phyloP scores from a whole-genome alignment of 1,140 invertebrate species.

The Uloborus diversus region DNA sequence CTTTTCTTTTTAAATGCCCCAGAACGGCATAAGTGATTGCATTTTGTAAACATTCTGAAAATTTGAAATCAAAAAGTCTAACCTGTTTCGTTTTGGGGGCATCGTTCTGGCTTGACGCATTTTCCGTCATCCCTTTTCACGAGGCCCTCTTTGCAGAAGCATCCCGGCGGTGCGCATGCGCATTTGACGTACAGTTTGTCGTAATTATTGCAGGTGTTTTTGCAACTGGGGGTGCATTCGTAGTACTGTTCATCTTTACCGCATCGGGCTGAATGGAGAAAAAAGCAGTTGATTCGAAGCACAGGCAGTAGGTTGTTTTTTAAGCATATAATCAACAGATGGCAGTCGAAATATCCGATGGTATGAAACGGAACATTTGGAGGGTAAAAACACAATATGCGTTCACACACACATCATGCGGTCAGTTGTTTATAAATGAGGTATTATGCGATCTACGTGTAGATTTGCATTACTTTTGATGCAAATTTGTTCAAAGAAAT shows the following conservation, averaged over 20 bases:
- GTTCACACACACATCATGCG: background rate
- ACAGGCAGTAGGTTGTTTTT: background rate
- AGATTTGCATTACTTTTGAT: no score
- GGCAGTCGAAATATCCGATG: background rate
- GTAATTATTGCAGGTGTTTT: conserved; percentile 15
- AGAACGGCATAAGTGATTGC: background rate
- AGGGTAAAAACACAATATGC: background rate
- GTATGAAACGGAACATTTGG: background rate
- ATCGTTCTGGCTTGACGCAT: background rate
- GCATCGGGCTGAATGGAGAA: background rate
- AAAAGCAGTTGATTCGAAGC: no score
- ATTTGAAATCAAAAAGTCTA: background rate
- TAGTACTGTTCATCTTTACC: background rate
- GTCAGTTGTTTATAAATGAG: no score
- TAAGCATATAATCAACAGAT: background rate
- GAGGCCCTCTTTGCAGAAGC: conserved; percentile 36
- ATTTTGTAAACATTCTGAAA: background rate
- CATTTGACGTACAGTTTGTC: background rate
- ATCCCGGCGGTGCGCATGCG: background rate
- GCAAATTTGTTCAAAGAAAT: no score
- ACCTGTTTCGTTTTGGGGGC: background rate
- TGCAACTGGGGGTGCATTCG: conserved; percentile 3
- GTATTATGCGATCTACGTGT: no score
- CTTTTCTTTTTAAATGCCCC: background rate
- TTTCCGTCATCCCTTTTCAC: background rate